phyloP scores from a whole-genome alignment of 2,888 invertebrate species.

The Masnerella sp. region DNA sequence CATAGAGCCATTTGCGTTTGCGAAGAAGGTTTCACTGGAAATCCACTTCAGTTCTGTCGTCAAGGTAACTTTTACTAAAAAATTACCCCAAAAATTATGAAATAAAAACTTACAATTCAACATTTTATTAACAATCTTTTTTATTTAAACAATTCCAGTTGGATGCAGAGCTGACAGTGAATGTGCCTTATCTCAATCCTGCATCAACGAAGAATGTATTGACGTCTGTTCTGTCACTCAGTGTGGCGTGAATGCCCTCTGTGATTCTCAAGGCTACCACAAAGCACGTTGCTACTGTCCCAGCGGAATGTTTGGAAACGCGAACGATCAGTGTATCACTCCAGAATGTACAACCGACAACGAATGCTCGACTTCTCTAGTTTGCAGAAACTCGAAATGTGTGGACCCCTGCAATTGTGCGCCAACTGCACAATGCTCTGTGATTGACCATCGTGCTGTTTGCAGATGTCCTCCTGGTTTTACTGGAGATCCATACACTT shows the following conservation, averaged over 20 bases:
- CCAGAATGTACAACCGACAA: conserved; percentile 87
- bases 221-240: conserved; percentile 89
- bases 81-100: not conserved
- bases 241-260: conserved; percentile 89
- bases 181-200: conserved; percentile 89
- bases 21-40: conserved; percentile 89
- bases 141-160: conserved; percentile 78
- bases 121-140: not conserved
- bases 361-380: conserved; percentile 88
- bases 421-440: conserved; percentile 86
- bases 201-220: conserved; percentile 88
- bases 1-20: conserved; percentile 91
- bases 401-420: conserved; percentile 92
- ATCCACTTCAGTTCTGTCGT: conserved; percentile 87
- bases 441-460: conserved; percentile 85
- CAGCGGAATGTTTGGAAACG: conserved; percentile 87
- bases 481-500: conserved; percentile 85
- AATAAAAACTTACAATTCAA: no score
- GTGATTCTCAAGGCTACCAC: conserved; percentile 87
- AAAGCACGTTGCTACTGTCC: conserved; percentile 88
- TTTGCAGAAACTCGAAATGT: conserved; percentile 88
- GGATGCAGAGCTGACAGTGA: conserved; percentile 92
- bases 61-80: conserved; percentile 79
- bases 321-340: conserved; percentile 86
- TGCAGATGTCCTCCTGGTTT: conserved; percentile 92